Percentiles rank a stretch among this genome's conserved stretches.
phyloP scores from a whole-genome alignment of 1,140 invertebrate genomes.

The Drosophila simulans region DNA sequence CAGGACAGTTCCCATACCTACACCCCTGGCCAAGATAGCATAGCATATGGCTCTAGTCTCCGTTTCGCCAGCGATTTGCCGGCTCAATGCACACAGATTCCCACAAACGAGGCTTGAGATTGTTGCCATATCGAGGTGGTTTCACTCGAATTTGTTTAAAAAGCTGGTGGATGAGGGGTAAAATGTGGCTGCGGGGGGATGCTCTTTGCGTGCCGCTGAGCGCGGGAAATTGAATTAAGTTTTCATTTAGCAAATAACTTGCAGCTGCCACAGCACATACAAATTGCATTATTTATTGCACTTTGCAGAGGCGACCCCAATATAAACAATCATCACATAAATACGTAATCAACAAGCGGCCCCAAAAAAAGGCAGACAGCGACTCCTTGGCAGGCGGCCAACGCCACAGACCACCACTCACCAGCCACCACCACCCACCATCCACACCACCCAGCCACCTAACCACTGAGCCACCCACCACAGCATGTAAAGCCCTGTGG shows the following conservation, averaged over 20 bases:
- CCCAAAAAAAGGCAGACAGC: slow-evolving; percentile 2
- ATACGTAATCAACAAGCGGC: slow-evolving; percentile 53
- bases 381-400: slow-evolving; percentile 48
- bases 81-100: slow-evolving; percentile 50
- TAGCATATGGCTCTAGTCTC: slow-evolving; percentile 12
- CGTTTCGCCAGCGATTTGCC: slow-evolving; percentile 49
- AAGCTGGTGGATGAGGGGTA: background rate
- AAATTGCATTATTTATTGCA: slow-evolving; percentile 69
- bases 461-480: slow-evolving; percentile 1
- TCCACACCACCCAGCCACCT: slow-evolving; percentile 1
- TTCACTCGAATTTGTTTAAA: slow-evolving; percentile 32
- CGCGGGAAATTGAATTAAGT: slow-evolving; percentile 58
- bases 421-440: background rate
- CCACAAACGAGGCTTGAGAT: slow-evolving; percentile 20
- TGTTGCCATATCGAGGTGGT: slow-evolving; percentile 40
- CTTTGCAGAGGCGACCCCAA: slow-evolving; percentile 57
- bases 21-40: background rate
- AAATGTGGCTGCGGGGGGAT: background rate
- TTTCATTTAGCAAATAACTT: slow-evolving; percentile 61
- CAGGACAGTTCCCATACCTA: background rate
- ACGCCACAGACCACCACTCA: slow-evolving; percentile 1
- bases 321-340: slow-evolving; percentile 64
- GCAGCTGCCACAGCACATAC: slow-evolving; percentile 37
- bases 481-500: slow-evolving; percentile 43
- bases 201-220: slow-evolving; percentile 24